phyloP scores from a whole-genome alignment of 2,888 invertebrate species.

The Chrysolina haemoptera region DNA sequence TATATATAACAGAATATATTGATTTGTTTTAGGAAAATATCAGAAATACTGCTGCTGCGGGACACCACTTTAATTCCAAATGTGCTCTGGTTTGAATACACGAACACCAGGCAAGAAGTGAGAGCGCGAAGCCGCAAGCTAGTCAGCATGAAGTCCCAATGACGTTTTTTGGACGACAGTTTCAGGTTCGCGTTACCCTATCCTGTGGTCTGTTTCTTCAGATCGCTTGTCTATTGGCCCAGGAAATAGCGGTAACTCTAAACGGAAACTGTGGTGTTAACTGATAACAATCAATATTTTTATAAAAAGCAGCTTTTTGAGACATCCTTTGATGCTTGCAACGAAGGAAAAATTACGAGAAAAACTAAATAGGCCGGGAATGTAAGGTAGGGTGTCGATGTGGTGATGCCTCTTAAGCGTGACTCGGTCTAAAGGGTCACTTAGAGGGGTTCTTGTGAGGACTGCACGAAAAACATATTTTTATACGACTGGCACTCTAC shows the following conservation, averaged over 20 bases:
- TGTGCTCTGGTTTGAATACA: conserved; percentile 94
- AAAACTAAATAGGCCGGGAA: neutral
- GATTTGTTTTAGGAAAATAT: conserved; percentile 78
- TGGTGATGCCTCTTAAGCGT: too few species aligned
- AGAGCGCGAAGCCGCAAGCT: conserved; percentile 85
- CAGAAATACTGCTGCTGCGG: conserved; percentile 87
- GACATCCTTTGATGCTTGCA: conserved; percentile 26
- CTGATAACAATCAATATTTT: conserved; percentile 44
- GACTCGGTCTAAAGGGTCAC: too few species aligned
- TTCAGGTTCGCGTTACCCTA: conserved; percentile 40
- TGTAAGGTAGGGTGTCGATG: neutral
- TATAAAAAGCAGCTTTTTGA: conserved; percentile 43
- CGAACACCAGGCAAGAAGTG: conserved; percentile 87
- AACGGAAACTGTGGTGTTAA: conserved; percentile 33
- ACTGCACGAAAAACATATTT: neutral
- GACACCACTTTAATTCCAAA: conserved; percentile 94
- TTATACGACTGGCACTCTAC: neutral
- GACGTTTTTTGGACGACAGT: conserved; percentile 76
- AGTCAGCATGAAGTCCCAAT: conserved; percentile 87
- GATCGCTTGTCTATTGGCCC: conserved; percentile 39
- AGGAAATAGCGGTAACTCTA: conserved; percentile 42
- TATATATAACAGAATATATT: too few species aligned
- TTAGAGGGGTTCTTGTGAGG: too few species aligned
- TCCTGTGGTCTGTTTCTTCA: conserved; percentile 35
- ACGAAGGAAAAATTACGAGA: neutral